Conservation (phyloP, 2,797 vertebrate species). For the Trachurus trachurus region DNA sequence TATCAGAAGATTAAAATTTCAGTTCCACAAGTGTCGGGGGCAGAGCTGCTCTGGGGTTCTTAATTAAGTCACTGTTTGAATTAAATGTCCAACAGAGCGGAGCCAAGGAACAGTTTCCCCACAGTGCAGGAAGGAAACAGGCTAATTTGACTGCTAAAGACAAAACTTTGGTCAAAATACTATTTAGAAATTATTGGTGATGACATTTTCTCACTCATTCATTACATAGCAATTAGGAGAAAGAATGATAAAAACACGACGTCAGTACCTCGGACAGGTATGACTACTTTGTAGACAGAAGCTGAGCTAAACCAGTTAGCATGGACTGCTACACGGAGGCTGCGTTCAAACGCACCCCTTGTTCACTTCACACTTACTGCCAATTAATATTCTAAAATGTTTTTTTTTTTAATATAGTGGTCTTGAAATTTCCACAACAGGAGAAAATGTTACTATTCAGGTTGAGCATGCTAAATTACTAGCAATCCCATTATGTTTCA, state of each 20-base stretch:
- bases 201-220: background rate
- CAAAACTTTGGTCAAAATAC: constrained; percentile 7
- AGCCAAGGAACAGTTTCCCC: constrained; percentile 9
- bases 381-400: background rate
- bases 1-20: background rate
- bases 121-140: background rate
- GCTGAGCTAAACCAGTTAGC: background rate
- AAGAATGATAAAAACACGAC: background rate
- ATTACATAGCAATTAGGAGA: background rate
- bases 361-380: background rate
- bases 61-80: background rate
- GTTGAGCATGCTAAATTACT: background rate
- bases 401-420: background rate
- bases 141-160: background rate
- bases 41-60: constrained; percentile 5
- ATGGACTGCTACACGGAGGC: background rate
- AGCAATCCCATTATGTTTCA: background rate
- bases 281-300: background rate
- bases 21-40: background rate
- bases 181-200: background rate
- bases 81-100: constrained; percentile 17
- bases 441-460: background rate
- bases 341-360: background rate
- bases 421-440: background rate
- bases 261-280: background rate